These are phyloP conservation scores for Oreochromis spilurus DNA, from an alignment of 2,113 vertebrate genomes.

Conservation along the genomic window DNA sequence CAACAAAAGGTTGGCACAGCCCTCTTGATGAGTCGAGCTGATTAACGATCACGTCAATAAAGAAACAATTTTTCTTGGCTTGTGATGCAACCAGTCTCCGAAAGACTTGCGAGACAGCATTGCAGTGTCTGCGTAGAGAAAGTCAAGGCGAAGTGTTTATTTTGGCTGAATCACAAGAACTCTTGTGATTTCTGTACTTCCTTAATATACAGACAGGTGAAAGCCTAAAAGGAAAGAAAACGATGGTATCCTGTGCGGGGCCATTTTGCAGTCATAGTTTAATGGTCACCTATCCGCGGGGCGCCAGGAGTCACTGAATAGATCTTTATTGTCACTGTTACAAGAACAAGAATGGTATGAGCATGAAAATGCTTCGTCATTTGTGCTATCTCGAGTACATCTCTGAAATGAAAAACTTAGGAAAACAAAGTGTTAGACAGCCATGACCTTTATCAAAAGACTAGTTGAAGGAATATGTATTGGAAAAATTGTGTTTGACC, in stretches of 20 bases:
- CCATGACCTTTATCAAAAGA: background rate
- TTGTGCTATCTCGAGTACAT: background rate
- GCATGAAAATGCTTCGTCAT: background rate
- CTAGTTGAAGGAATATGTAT: background rate
- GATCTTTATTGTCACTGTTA: background rate
- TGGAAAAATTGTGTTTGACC: background rate
- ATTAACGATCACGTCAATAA: background rate
- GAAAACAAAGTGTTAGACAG: rapidly evolving
- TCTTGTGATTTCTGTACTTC: background rate
- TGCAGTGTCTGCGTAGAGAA: background rate
- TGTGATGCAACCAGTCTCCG: background rate
- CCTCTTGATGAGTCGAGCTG: background rate
- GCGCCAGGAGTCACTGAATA: background rate
- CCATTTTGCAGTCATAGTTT: background rate
- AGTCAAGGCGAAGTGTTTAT: background rate
- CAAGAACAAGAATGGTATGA: background rate
- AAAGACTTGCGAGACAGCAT: background rate
- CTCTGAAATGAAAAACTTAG: too few species aligned
- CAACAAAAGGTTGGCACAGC: background rate
- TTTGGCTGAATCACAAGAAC: background rate
- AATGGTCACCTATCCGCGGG: background rate
- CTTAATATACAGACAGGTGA: background rate
- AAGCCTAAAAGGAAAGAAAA: background rate
- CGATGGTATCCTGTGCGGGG: background rate
- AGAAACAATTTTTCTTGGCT: background rate